phyloP scores from a whole-genome alignment of 2,888 invertebrate species.

The Netelia melanura region DNA sequence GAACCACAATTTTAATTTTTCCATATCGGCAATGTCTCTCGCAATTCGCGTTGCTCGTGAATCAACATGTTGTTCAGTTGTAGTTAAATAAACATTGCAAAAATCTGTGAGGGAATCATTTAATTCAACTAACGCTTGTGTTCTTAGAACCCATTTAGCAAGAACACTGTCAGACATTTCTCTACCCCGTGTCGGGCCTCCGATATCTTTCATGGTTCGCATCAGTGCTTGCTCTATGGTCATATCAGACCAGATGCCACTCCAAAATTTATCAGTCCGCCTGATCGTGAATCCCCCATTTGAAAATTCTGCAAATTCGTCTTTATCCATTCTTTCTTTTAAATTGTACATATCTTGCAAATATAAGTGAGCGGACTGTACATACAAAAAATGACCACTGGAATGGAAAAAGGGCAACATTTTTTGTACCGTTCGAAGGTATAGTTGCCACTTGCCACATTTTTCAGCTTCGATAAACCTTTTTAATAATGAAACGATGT shows the following conservation, averaged over 20 bases:
- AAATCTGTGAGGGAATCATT: conserved; percentile 71
- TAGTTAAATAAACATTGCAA: not conserved
- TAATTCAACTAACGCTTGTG: conserved; percentile 68
- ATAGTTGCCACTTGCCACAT: conserved; percentile 24
- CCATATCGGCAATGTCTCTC: not conserved
- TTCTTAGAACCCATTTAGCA: conserved; percentile 14
- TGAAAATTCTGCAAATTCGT: conserved; percentile 72
- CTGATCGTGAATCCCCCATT: conserved; percentile 65
- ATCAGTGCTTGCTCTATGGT: conserved; percentile 13
- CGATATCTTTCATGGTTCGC: conserved; percentile 16
- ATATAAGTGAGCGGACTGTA: conserved; percentile 79
- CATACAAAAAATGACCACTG: conserved; percentile 79
- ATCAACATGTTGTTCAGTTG: conserved; percentile 1
- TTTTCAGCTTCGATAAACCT: conserved; percentile 23
- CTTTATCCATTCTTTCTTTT: conserved; percentile 18
- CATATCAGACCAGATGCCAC: conserved; percentile 25
- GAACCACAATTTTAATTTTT: conserved; percentile 66
- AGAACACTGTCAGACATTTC: conserved; percentile 18
- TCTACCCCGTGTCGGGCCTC: conserved; percentile 24
- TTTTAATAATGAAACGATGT: conserved; percentile 30
- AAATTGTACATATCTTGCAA: conserved; percentile 81
- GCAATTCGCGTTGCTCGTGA: not conserved
- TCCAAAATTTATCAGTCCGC: conserved; percentile 65
- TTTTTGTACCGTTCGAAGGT: conserved; percentile 30
- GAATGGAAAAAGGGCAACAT: conserved; percentile 72